phyloP scores from a whole-genome alignment of 2,113 vertebrate genomes.

The Mellivora capensis region DNA sequence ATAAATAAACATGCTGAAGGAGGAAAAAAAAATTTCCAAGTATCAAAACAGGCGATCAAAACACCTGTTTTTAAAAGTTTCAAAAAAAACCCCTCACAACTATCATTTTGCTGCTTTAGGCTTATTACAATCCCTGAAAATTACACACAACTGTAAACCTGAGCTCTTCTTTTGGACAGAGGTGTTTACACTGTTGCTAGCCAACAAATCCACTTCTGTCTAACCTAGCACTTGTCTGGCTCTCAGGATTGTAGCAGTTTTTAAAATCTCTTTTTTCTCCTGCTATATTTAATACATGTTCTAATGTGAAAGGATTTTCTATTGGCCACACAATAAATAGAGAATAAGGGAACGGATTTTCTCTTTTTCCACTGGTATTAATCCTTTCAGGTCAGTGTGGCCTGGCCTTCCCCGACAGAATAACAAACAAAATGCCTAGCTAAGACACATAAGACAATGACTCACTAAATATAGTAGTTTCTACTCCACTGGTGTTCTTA shows the following conservation, averaged over 20 bases:
- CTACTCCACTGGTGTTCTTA: background rate
- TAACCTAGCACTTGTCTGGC: constrained; percentile 12
- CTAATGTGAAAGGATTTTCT: constrained; percentile 4
- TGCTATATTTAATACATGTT: background rate
- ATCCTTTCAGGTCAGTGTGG: constrained; percentile 35
- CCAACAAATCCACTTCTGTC: constrained; percentile 25
- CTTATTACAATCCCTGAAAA: constrained; percentile 26
- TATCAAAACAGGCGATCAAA: background rate
- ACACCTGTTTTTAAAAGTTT: background rate
- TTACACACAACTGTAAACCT: background rate
- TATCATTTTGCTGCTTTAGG: background rate
- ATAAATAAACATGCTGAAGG: background rate
- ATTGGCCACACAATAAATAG: background rate
- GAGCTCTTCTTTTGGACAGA: constrained; percentile 23
- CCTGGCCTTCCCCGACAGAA: background rate
- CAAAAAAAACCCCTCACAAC: background rate
- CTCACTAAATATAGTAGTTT: constrained; percentile 34
- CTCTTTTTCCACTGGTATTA: constrained; percentile 11
- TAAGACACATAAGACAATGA: constrained; percentile 26
- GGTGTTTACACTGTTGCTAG: constrained; percentile 34
- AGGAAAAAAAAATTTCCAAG: background rate
- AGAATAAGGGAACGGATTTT: background rate
- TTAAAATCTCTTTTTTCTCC: constrained; percentile 38
- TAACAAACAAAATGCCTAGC: constrained; percentile 34
- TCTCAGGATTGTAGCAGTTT: background rate